Base-by-base conservation (phyloP, 1,140 invertebrate genomes). In the Neodiprion lecontei region DNA sequence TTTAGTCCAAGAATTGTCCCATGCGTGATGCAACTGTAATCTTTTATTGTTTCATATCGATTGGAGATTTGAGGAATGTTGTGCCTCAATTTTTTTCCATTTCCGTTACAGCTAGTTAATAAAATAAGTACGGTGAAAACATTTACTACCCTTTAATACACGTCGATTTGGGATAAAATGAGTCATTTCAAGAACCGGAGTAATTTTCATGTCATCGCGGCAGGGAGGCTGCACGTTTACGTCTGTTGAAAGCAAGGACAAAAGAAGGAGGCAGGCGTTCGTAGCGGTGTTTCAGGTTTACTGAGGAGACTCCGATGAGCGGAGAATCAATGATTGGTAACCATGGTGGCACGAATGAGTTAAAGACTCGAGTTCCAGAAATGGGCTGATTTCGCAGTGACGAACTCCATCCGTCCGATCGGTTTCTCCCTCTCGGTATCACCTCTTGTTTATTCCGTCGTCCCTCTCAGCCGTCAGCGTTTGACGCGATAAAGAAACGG, bases 281-380 rank as follows among this genome's bases (percentile, higher is more conserved):
- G 53, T 14, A 61, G 53, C 53, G 53, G 53, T 61, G 53, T 14
- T 12, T 61, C 53, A 61, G n/a, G 53, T 61, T 61, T 61, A 61
- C 53, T 2, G 53, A 61, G 5, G 53, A 3, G 8, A 61, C 28
- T 40, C 28, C 2, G 28, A 61, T 61, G n/a, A 12, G 53, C 11
- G 53, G 53, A 61, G 53, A 61, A 61, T 61, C 53, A 61, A 61
- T 61, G 53, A 61, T 61, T 61, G 53, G 53, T 17, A 61, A 61
- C 53, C 53, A 17, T 17, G 53, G 53, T 61, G 53, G 11, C 53
- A 61, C 53, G 53, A 61, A 61, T 61, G 53, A 61, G 11, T 61
- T 61, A 61, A 61, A 61, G 53, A 61, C 53, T 61, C 53, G n/a
- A 61, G 53, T 61, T 61, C 53, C 53, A 61, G 53, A 61, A 61